Evolutionary conservation across 2,797 vertebrate genomes (phyloP), one percentile per base, ranked within the genome.

Genomic region (Peromyscus aztecus): DNA sequence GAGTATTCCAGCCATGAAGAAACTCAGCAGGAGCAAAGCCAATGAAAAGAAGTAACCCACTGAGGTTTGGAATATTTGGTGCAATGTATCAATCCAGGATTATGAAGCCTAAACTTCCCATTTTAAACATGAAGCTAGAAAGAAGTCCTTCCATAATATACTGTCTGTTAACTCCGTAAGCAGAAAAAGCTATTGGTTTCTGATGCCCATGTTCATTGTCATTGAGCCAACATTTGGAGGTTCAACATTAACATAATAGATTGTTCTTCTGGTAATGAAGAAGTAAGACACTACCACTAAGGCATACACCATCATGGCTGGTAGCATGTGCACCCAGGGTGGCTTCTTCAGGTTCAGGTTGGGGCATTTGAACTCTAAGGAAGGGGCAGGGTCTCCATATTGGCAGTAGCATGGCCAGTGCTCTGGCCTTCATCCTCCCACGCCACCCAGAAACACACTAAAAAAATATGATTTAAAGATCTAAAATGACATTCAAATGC

Each of bases 1-100:
- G 98, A 99, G 99, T 82, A 99, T 99, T 98, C 99, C 98, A 95
- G 99, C 99, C 99, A 99, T 99, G 99, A 99, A 99, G 98, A 99
- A 99, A 98, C 99, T 99, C 98, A 99, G 98, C 16, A 99, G 99
- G 49, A 99, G 99, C 99, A 91, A 99, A 99, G 17, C 99, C 99
- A 94, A 99, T 99, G 98, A 99, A 99, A 10, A 99, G 99, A 95
- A 99, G 99, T 99, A 99, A 99, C 93, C 99, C 99, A 97, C 99
- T 99, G 96, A 99, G 98, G 97, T 99, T 99, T 85, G 99, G 99
- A 98, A 99, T 99, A 98, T 99, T 99, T 59, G 99, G 99, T 0
- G 99, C 99, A 73, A 99, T 99, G 85, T 99, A 99, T 97, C 99
- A 99, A 98, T 99, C 99, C 98, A 99, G 98, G 98, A 99, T 99